Conservation (phyloP, 2,113 vertebrate genomes). For the Brachypteracias leptosomus region DNA sequence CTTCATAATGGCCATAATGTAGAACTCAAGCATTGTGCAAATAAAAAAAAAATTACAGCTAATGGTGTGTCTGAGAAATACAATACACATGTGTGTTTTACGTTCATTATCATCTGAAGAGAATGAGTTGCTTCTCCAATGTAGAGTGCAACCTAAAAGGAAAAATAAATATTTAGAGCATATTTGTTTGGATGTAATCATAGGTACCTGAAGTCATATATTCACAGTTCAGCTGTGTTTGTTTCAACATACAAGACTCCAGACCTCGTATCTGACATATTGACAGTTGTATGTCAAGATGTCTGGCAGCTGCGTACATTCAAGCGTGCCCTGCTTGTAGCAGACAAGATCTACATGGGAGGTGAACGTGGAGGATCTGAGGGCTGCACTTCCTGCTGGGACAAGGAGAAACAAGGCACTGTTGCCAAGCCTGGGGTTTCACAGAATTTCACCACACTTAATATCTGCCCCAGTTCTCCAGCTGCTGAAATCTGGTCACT, state of each 20-base stretch:
- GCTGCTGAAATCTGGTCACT: slow-evolving; percentile 3
- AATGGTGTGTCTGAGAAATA: background rate
- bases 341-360: background rate
- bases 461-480: background rate
- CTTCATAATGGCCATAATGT: background rate
- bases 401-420: background rate
- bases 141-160: background rate
- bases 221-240: slow-evolving; percentile 4
- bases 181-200: slow-evolving; percentile 6
- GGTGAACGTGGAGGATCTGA: background rate
- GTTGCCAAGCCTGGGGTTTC: background rate
- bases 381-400: background rate
- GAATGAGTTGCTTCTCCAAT: background rate
- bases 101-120: background rate
- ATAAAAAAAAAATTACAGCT: background rate
- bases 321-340: background rate
- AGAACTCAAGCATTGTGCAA: background rate
- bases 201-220: background rate
- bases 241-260: background rate
- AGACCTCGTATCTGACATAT: background rate
- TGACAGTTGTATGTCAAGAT: background rate
- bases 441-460: background rate
- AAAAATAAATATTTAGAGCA: slow-evolving; percentile 19
- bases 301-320: background rate
- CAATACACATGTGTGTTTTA: background rate